These are phyloP conservation scores for Agrotis segetum DNA, from an alignment of 2,888 invertebrate genomes.

Conservation along the genomic window DNA sequence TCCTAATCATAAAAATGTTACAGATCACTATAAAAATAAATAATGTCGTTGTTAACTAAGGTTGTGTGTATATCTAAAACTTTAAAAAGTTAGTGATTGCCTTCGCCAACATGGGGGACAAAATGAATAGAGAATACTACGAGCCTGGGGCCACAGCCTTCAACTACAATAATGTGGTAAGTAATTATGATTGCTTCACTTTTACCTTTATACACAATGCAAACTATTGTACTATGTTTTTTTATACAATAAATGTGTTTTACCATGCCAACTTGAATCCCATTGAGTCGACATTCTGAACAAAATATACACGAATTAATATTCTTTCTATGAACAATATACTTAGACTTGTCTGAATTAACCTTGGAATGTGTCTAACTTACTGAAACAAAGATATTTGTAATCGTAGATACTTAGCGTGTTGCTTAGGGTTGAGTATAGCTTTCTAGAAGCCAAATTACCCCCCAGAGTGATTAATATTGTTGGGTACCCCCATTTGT, in stretches of 20 bases:
- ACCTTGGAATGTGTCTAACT: constrained; percentile 57
- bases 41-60: constrained; percentile 67
- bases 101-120: constrained; percentile 82
- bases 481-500: background rate
- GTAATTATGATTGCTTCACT: constrained; percentile 71
- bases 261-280: background rate
- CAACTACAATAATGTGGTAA: constrained; percentile 89
- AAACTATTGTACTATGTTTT: constrained; percentile 11
- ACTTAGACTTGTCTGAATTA: constrained; percentile 26
- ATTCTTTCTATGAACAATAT: constrained; percentile 4
- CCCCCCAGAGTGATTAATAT: constrained; percentile 34
- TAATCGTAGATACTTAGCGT: constrained; percentile 12
- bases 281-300: background rate
- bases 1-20: constrained; percentile 61
- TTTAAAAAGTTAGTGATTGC: constrained; percentile 71
- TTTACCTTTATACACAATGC: constrained; percentile 55
- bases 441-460: constrained; percentile 19
- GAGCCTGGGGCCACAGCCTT: constrained; percentile 85
- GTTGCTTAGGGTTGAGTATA: background rate
- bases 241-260: background rate
- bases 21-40: constrained; percentile 48
- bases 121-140: constrained; percentile 86
- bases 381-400: constrained; percentile 60
- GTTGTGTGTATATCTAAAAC: constrained; percentile 71
- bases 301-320: background rate